Base-by-base conservation (phyloP, 1,140 invertebrate species). In the Drosophila suzukii region DNA sequence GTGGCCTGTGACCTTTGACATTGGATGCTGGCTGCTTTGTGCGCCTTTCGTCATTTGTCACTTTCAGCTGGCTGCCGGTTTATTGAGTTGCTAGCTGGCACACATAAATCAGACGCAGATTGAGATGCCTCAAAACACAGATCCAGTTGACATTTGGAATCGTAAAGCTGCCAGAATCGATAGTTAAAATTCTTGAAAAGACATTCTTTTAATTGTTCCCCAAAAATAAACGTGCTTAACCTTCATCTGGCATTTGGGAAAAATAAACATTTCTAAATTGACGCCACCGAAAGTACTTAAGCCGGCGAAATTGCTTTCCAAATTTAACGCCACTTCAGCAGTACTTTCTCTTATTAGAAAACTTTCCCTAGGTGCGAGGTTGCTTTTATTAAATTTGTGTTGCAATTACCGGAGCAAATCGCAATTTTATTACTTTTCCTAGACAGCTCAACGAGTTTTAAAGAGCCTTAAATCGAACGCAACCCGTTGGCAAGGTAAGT, bases 41-140 rank as follows among this genome's bases (percentile, higher is more conserved):
- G 56, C 47, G 63, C 71, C 51, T 82, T 65, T 59, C 78, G 82
- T 79, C 84, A 79, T 73, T 78, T 83, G 57, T 43, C 49, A 51
- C 51, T 66, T 72, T 62, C 83, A 78, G 72, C 57, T 71, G 71
- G 36, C 79, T 57, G 47, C 41, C 17, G 43, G 41, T 67, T 76
- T 83, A 89, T 88, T 89, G 76, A 83, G 83, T 77, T 84, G 63
- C 75, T 34, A 53, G 61, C 41, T 59, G 46, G 27, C 60, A 57
- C 17, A 47, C 83, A 86, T 88, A 88, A 86, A 86, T 86, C 83
- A 88, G 56, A 7, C 61, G 36, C 77, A 58, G 39, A 47, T 61
- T 59, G 56, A 57, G 51, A 34, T 59, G 66, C 36, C 46, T 70
- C 75, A 75, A 43, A 59, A 39, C 32, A 24, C 34, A 68, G 24